Evolutionary conservation across 35 echinoderm and acorn worm genomes (phyloP).

Genomic region (Holothuria glaberrima): DNA sequence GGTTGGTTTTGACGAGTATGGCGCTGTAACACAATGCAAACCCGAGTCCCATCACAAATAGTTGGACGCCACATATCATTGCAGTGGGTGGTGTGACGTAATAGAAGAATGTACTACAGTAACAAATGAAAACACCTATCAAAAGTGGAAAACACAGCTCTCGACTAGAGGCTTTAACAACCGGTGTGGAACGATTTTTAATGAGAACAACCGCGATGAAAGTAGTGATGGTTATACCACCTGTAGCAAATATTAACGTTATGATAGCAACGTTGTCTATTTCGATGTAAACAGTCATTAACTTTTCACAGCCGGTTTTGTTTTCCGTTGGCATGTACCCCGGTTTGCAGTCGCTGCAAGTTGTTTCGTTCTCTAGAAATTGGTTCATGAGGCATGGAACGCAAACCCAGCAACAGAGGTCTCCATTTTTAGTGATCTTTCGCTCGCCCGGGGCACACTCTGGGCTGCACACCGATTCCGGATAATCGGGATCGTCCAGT

Average conservation of each 20-base stretch:
- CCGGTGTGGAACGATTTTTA: slow-evolving; percentile 66
- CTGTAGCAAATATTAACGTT: slow-evolving; percentile 63
- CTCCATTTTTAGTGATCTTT: slow-evolving; percentile 69
- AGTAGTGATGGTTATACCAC: slow-evolving; percentile 68
- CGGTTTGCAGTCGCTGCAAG: slow-evolving; percentile 49
- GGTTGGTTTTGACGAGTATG: slow-evolving; percentile 88
- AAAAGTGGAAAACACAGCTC: slow-evolving; percentile 79
- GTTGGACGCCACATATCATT: slow-evolving; percentile 63
- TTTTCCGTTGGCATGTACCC: slow-evolving; percentile 60
- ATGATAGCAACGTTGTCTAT: slow-evolving; percentile 67
- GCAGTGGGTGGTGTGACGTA: slow-evolving; percentile 57
- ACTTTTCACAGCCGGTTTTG: slow-evolving; percentile 58
- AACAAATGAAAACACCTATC: slow-evolving; percentile 82
- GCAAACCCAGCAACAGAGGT: slow-evolving; percentile 82
- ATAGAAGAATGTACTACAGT: slow-evolving; percentile 73
- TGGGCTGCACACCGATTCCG: slow-evolving; percentile 65
- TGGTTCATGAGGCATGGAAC: slow-evolving; percentile 65
- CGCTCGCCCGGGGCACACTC: slow-evolving; percentile 60
- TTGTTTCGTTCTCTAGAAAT: slow-evolving; percentile 51
- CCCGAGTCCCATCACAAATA: slow-evolving; percentile 71
- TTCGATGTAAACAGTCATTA: slow-evolving; percentile 49
- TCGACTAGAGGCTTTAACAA: slow-evolving; percentile 88
- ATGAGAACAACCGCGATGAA: slow-evolving; percentile 70
- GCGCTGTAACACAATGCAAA: slow-evolving; percentile 88
- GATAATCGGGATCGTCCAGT: slow-evolving; percentile 32